A percentile compares a stretch with the other conserved stretches of the same genome.
Conservation (phyloP, 2,113 vertebrate genomes). For the Colaptes auratus region DNA sequence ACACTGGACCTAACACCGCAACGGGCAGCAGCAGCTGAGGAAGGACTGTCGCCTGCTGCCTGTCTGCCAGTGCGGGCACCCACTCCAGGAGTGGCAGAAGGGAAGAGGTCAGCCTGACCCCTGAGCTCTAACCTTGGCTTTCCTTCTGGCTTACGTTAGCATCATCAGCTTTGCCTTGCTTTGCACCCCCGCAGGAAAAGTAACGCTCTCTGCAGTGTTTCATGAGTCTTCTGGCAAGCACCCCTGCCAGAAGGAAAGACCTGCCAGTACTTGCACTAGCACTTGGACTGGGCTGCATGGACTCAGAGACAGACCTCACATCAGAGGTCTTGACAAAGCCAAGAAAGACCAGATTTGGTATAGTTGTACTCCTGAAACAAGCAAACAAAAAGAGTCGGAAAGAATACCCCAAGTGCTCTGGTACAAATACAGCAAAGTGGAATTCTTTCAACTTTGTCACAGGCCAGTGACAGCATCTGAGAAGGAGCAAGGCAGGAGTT, state of each 20-base stretch:
- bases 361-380: not conserved
- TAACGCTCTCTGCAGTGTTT: not conserved
- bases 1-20: not conserved
- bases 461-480: fast-evolving
- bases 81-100: fast-evolving
- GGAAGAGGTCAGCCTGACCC: not conserved
- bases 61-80: not conserved
- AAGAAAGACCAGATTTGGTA: not conserved
- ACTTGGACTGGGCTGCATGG: not conserved
- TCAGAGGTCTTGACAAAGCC: not conserved
- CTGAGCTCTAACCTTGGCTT: not conserved
- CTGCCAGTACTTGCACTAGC: not conserved
- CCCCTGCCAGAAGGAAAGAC: not conserved
- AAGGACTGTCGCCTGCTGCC: not conserved
- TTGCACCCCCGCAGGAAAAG: not conserved
- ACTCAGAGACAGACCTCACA: not conserved
- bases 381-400: not conserved
- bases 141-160: not conserved
- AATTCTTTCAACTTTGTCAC: not conserved
- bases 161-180: not conserved
- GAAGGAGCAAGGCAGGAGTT: constrained; percentile 7
- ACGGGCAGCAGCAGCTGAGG: not conserved
- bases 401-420: not conserved
- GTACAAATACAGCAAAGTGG: not conserved
- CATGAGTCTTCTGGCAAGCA: not conserved